Base-by-base conservation (phyloP, 2,113 vertebrate species). In the Saguinus imperator region DNA sequence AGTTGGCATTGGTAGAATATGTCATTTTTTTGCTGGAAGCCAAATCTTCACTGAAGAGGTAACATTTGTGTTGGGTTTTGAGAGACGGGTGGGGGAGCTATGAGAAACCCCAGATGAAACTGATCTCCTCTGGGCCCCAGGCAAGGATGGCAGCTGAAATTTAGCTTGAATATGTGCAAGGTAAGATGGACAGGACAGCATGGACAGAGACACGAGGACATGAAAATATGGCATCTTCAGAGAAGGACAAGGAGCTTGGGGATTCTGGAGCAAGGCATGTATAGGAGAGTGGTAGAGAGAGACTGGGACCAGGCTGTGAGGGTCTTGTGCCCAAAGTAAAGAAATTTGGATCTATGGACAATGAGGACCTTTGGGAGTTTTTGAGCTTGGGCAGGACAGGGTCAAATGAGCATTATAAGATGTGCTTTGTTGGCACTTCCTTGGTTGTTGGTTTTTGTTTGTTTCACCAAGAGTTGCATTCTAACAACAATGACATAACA, bases 71-170 rank as follows among this genome's bases (percentile, higher is more conserved):
- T 6, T 70, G 88, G 14, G 23, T 48, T 80, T 66, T 45, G 52
- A 84, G 61, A 45, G 55, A 32, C 29, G 61, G 45, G 37, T 18
- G 1, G 1, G 77, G 61, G 37, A 45, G 45, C 90, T 52, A 50
- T 29, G 93, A 96, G 87, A 83, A 95, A 61, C 70, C 68, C 95
- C 87, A 94, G 68, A 87, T 77, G 94, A 77, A 93, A 27, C 27
- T 70, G 5, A 45, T 85, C 68, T 95, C 37, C n/a, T 93, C 61
- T 37, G 73, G 70, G 43, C 17, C 89, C 70, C 52, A 58, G 86
- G 91, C 91, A 66, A 86, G 70, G 88, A 58, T 6, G 27, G 83
- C 50, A 73, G 50, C 57, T 95, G 55, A 87, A 70, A 64, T 76
- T 37, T 58, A 87, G 89, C 57, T 52, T 40, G 92, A 86, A 79